A percentile compares a stretch with the other conserved stretches of the same genome.
These are phyloP conservation scores for Semotilus atromaculatus DNA, from an alignment of 2,797 vertebrate species.

Conservation along the genomic window DNA sequence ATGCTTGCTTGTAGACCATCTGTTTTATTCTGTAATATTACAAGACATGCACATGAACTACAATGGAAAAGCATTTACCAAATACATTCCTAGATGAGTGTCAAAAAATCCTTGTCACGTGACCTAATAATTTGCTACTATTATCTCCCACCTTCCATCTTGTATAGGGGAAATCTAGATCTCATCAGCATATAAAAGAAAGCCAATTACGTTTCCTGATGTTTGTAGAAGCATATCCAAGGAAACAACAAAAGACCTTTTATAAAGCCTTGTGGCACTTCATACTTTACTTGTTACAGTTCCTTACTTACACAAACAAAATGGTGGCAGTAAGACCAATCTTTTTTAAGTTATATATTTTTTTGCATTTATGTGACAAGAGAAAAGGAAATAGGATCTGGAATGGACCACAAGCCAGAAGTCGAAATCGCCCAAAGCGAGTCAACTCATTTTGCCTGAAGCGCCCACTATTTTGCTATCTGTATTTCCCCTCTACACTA, in stretches of 20 bases:
- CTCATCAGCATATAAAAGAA: background rate
- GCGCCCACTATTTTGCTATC: background rate
- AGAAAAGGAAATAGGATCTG: background rate
- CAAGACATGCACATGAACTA: background rate
- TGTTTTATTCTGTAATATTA: background rate
- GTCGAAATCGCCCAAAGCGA: background rate
- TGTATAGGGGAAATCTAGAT: background rate
- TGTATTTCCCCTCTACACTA: too few species aligned
- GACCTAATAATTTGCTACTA: background rate
- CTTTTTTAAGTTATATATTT: too few species aligned
- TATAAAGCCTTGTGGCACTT: background rate
- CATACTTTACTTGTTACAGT: background rate
- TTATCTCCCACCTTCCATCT: background rate
- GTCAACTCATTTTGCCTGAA: background rate
- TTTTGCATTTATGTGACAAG: background rate
- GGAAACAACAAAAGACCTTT: background rate
- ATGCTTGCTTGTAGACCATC: background rate
- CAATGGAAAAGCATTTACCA: background rate
- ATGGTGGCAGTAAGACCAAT: background rate
- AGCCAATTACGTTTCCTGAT: background rate
- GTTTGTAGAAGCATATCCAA: background rate
- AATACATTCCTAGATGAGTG: background rate
- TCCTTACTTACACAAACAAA: background rate
- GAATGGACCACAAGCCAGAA: background rate
- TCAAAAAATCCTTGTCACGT: background rate